These are phyloP conservation scores for Pristionchus arcanus DNA, from an alignment of 2,888 invertebrate genomes.

Conservation along the genomic window DNA sequence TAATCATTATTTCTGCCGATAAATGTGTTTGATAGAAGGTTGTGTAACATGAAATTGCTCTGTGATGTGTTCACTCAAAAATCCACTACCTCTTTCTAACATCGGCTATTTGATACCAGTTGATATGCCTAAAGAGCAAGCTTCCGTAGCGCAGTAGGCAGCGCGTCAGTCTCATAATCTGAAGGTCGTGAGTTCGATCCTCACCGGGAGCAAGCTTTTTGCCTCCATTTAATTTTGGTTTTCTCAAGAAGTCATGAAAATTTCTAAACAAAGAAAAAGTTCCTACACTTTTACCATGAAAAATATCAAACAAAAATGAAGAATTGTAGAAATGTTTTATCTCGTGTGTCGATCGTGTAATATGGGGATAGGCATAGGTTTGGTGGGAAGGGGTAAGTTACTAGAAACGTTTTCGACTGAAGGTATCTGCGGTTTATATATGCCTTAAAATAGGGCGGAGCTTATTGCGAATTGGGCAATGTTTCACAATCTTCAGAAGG, in stretches of 20 bases:
- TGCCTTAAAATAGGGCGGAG: too few relatives aligned
- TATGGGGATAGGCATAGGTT: too few relatives aligned
- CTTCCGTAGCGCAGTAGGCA: slow-evolving; percentile 86
- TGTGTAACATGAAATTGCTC: background rate
- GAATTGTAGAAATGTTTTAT: too few relatives aligned
- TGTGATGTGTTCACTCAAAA: background rate
- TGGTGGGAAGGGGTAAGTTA: too few relatives aligned
- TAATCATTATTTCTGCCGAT: background rate
- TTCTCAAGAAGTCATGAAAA: background rate
- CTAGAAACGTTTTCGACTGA: too few relatives aligned
- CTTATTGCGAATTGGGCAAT: too few relatives aligned
- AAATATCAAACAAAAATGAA: too few relatives aligned
- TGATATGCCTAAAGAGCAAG: background rate
- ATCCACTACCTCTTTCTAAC: background rate
- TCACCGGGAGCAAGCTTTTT: slow-evolving; percentile 83
- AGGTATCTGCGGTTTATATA: too few relatives aligned
- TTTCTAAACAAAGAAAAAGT: background rate
- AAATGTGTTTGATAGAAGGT: background rate
- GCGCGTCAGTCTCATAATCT: slow-evolving; percentile 93
- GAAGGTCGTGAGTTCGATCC: slow-evolving; percentile 97
- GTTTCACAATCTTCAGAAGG: too few relatives aligned
- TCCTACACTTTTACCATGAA: too few relatives aligned
- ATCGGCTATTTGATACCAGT: background rate
- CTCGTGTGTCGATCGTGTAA: too few relatives aligned
- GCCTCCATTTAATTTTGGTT: background rate